Conservation (phyloP, 2,113 vertebrate species). For the Dipodomys spectabilis region DNA sequence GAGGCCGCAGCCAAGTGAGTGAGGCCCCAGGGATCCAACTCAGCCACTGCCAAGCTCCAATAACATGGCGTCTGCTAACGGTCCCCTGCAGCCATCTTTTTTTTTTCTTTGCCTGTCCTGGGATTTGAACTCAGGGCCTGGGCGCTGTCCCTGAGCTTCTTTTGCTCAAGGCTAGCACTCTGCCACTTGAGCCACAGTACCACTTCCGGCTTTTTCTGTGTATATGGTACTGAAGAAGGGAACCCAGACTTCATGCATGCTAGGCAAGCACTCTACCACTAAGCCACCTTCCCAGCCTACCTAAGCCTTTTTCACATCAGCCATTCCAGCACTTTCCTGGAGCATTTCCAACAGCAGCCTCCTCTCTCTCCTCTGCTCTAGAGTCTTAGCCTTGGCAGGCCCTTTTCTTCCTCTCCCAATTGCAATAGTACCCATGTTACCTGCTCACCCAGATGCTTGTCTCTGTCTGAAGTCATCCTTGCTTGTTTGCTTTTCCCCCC, state of each 20-base stretch:
- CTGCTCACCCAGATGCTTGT: not conserved
- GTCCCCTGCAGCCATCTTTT: not conserved
- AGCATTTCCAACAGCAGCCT: not conserved
- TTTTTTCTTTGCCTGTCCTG: too few species aligned
- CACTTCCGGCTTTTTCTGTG: too few species aligned
- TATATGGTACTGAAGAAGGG: too few species aligned
- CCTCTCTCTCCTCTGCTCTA: not conserved
- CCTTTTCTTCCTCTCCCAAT: not conserved
- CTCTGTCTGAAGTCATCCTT: not conserved
- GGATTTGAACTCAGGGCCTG: too few species aligned
- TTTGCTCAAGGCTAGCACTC: too few species aligned
- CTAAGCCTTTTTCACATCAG: not conserved
- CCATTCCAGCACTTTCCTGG: not conserved
- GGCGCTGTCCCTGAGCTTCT: too few species aligned
- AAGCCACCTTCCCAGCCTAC: not conserved
- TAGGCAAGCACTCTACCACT: too few species aligned
- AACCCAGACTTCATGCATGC: too few species aligned
- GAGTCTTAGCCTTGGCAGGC: not conserved
- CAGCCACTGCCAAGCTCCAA: not conserved
- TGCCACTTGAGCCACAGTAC: too few species aligned
- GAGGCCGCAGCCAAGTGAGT: constrained; percentile 91
- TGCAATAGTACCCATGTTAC: not conserved
- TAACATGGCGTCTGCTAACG: rapidly evolving
- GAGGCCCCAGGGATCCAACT: rapidly evolving
- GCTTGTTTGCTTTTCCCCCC: not conserved